phyloP scores from a whole-genome alignment of 2,888 invertebrate species.

The Phytoseiulus persimilis region DNA sequence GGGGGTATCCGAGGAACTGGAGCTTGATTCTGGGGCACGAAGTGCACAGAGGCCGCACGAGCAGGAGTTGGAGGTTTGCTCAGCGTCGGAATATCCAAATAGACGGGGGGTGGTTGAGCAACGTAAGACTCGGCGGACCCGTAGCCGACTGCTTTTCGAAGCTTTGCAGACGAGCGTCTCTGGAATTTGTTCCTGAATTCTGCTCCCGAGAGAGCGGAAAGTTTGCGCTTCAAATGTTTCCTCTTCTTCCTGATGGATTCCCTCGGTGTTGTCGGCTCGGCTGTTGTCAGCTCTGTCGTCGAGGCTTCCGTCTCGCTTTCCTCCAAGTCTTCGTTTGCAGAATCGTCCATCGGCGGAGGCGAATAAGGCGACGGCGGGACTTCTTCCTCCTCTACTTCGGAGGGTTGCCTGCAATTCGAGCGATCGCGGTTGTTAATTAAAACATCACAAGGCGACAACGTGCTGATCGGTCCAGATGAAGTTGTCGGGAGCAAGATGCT shows the following conservation, averaged over 20 bases:
- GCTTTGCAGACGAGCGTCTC: background rate
- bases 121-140: too few relatives aligned
- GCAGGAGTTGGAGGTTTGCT: background rate
- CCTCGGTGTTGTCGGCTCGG: background rate
- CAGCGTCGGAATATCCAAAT: background rate
- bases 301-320: background rate
- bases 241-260: background rate
- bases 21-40: background rate
- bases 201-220: background rate
- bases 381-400: background rate
- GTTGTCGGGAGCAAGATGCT: background rate
- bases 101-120: background rate
- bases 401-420: background rate
- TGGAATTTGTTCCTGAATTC: background rate
- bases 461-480: background rate
- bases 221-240: background rate
- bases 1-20: background rate
- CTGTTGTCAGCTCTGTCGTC: background rate
- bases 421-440: background rate
- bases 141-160: too few relatives aligned
- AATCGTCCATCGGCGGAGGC: background rate
- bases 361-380: background rate
- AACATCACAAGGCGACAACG: background rate
- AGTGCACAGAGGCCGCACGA: background rate
- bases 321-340: background rate